Percentiles rank a stretch among this genome's conserved stretches.
phyloP scores from a whole-genome alignment of 2,888 invertebrate species.

The Thumatha senex region DNA sequence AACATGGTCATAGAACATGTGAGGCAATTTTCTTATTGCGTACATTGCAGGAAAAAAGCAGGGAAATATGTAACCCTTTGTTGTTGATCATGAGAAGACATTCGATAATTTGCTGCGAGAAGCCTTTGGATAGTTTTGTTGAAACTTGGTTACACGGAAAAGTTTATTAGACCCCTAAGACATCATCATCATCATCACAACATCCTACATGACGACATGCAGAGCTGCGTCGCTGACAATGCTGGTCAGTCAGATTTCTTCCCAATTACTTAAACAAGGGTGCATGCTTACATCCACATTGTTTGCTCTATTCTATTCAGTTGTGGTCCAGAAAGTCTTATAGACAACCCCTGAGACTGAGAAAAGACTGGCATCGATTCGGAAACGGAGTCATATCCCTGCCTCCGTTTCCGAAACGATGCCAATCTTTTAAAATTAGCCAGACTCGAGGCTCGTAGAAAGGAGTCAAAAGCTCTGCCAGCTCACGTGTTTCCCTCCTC shows the following conservation, averaged over 20 bases:
- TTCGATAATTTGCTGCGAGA: conserved; percentile 7
- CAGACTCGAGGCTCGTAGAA: too few species aligned
- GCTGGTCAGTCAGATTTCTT: background rate
- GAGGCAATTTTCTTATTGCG: background rate
- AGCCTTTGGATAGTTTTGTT: conserved; percentile 5
- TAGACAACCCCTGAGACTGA: background rate
- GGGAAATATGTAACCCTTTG: conserved; percentile 4
- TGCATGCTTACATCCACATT: conserved; percentile 22
- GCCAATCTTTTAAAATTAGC: background rate
- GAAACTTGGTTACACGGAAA: conserved; percentile 6
- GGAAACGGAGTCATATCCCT: too few species aligned
- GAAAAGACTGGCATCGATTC: too few species aligned
- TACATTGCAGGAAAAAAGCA: background rate
- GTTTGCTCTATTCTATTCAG: conserved; percentile 8
- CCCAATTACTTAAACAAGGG: conserved; percentile 19
- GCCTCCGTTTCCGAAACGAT: background rate
- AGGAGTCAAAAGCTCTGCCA: too few species aligned
- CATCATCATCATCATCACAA: too few species aligned
- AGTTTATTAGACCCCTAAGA: conserved; percentile 5
- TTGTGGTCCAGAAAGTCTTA: background rate
- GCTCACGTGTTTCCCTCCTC: too few species aligned
- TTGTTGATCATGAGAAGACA: conserved; percentile 7
- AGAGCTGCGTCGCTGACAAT: too few species aligned
- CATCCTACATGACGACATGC: conserved; percentile 5
- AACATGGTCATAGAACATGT: background rate